Conservation (phyloP, 2,888 invertebrate species). For the Deilephila elpenor region DNA sequence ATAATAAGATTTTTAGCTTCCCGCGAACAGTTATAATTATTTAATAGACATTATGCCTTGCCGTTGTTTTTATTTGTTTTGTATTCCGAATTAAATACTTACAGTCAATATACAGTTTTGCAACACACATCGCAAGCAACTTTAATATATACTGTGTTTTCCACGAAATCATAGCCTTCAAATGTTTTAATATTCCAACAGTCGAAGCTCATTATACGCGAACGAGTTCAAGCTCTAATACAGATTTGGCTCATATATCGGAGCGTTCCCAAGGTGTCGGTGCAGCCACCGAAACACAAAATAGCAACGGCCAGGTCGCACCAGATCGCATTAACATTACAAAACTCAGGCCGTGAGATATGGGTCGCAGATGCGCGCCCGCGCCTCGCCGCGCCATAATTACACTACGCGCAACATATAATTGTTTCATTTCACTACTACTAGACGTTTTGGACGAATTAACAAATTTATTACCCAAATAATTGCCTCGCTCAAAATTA, state of each 20-base stretch:
- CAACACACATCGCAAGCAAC: too few species aligned
- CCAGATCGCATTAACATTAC: slow-evolving; percentile 67
- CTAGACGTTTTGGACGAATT: slow-evolving; percentile 24
- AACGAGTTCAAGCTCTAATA: slow-evolving; percentile 28
- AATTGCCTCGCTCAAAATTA: neutral
- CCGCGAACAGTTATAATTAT: too few species aligned
- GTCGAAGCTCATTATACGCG: neutral
- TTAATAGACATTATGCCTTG: too few species aligned
- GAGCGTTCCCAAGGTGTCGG: slow-evolving; percentile 40
- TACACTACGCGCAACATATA: slow-evolving; percentile 75
- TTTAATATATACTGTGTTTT: neutral
- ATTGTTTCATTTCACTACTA: slow-evolving; percentile 70
- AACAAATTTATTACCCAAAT: slow-evolving; percentile 22
- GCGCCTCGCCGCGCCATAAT: slow-evolving; percentile 61
- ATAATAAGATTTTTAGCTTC: too few species aligned
- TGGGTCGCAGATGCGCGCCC: slow-evolving; percentile 77
- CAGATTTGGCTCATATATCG: slow-evolving; percentile 35
- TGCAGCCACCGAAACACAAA: slow-evolving; percentile 58
- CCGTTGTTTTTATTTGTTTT: too few species aligned
- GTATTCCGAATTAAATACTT: too few species aligned
- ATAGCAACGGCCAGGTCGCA: slow-evolving; percentile 54
- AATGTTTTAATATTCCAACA: neutral
- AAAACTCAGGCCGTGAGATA: slow-evolving; percentile 80
- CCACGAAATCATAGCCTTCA: neutral
- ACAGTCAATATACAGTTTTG: too few species aligned